phyloP scores from a whole-genome alignment of 2,888 invertebrate species.

The Parnassius glacialis region DNA sequence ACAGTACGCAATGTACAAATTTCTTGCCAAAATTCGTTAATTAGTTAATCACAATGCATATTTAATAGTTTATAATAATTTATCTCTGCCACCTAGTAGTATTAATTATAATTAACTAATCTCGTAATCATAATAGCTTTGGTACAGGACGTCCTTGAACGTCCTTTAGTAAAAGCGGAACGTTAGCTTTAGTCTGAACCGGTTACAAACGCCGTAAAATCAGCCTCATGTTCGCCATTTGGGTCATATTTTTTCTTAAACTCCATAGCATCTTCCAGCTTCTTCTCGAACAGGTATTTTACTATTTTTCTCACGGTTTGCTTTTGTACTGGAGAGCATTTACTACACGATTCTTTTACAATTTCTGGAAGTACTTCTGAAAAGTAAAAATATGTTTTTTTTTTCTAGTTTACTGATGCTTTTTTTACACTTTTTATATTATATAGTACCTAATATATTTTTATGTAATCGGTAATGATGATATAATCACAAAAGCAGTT shows the following conservation, averaged over 20 bases:
- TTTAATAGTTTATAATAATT: no score
- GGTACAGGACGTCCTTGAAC: no score
- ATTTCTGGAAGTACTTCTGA: constrained; percentile 65
- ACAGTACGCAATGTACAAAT: constrained; percentile 13
- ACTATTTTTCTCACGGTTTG: constrained; percentile 54
- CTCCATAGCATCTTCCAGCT: constrained; percentile 48
- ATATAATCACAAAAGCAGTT: no score
- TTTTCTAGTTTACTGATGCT: not conserved
- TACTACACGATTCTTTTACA: constrained; percentile 58
- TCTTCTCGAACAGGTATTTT: constrained; percentile 53
- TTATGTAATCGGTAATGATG: no score
- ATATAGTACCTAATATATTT: no score
- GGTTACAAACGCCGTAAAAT: constrained; percentile 51
- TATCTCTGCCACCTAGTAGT: no score
- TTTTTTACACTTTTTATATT: no score
- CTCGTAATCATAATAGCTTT: no score
- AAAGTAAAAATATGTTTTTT: constrained; percentile 25
- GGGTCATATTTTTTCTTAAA: constrained; percentile 62
- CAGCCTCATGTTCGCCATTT: constrained; percentile 53
- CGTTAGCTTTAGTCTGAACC: constrained; percentile 36
- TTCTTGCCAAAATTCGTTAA: constrained; percentile 8
- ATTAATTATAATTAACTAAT: no score
- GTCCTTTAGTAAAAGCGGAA: no score
- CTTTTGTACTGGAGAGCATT: constrained; percentile 57
- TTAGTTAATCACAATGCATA: not conserved